Conservation (phyloP, 2,113 vertebrate genomes). For the Epinephelus cyanopodus region DNA sequence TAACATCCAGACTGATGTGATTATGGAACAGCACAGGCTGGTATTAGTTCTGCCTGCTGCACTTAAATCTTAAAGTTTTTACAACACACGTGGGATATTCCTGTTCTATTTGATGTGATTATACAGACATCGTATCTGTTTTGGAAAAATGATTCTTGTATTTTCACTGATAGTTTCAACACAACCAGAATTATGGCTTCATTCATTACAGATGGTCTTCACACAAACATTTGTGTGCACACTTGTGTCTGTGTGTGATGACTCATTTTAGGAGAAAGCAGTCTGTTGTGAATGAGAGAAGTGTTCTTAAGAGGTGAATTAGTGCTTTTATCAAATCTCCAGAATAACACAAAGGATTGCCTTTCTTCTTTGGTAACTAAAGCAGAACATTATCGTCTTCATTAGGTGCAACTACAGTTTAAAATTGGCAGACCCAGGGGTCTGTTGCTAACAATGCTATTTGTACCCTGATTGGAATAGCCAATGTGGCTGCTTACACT, state of each 20-base stretch:
- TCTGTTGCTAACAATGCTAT: no score
- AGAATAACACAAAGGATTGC: neutral
- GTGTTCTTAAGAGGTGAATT: constrained; percentile 1
- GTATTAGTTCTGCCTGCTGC: constrained; percentile 21
- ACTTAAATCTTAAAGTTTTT: constrained; percentile 5
- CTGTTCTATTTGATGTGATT: neutral
- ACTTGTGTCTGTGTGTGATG: neutral
- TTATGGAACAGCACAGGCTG: constrained; percentile 14
- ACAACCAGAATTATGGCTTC: neutral
- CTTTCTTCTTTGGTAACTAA: neutral
- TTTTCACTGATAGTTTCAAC: constrained; percentile 2
- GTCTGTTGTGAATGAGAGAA: neutral
- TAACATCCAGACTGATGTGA: constrained; percentile 24
- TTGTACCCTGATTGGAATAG: no score
- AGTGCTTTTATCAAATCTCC: constrained; percentile 13
- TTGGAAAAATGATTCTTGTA: neutral
- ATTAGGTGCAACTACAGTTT: neutral
- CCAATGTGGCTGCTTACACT: no score
- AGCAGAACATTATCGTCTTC: neutral
- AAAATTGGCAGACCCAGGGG: neutral
- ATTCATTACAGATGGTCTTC: constrained; percentile 11
- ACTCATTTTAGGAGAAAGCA: neutral
- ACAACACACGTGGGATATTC: neutral
- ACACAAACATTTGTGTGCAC: neutral
- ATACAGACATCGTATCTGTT: neutral